Evolutionary conservation across 2,888 invertebrate genomes (phyloP), one percentile per base, ranked within the genome.

Genomic region (Leptinotarsa juncta): DNA sequence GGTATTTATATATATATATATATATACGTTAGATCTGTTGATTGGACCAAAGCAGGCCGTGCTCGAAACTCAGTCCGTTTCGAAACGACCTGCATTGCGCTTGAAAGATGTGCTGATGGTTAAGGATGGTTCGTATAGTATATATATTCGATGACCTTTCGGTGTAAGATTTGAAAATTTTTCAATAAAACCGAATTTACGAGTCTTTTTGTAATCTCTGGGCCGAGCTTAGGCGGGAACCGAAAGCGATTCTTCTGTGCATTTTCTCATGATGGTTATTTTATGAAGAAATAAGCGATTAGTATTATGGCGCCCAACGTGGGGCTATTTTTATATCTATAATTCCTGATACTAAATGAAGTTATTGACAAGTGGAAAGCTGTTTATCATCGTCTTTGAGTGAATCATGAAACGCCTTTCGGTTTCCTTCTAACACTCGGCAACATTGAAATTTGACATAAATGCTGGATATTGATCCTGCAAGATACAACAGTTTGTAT

Each of bases 1-100:
- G 86, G 86, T 87, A 87, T 87, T 87, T 87, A 86, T 87, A 82
- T 85, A 81, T 87, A 82, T 77, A 72, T 87, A 86, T 87, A 86
- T 87, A 82, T 85, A 81, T 77, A 72, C 71, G 84, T 84, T 85
- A 86, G 86, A 87, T 87, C 86, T 86, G 86, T 87, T 85, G 84
- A 82, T 74, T 71, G 76, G 73, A 71, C 66, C 68, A 67, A 74
- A 71, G 67, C 69, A 65, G 71, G 62, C 67, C 72, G 76, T 74
- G 60, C 18, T 26, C 69, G 73, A 70, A 51, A 50, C 51, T 15
- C 15, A 12, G 23, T 42, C 57, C 15, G 18, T 23, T 67, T 57
- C 60, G 71, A 32, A 66, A 73, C 73, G 72, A 65, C 69, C 78
- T 72, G 72, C 67, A 49, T 76, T 70, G 74, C 53, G 72, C 68